Evolutionary conservation across 2,797 vertebrate species (phyloP).

Genomic region (Lycodopsis pacificus): DNA sequence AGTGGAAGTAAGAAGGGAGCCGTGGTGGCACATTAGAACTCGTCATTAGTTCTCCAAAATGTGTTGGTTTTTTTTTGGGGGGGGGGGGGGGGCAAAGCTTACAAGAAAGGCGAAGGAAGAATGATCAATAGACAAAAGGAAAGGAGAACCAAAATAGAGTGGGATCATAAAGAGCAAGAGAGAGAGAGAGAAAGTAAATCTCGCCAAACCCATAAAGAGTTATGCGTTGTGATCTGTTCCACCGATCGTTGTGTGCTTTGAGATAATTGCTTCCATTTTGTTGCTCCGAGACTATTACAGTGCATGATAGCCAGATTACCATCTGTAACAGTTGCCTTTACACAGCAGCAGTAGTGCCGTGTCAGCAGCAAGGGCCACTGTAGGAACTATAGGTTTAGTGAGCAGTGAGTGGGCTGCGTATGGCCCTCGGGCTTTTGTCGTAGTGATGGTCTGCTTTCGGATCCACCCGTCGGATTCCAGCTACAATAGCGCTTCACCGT

Average conservation of each 20-base stretch:
- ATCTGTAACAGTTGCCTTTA: slow-evolving; percentile 72
- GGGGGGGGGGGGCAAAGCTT: not conserved
- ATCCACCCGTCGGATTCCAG: slow-evolving; percentile 10
- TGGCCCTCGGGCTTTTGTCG: slow-evolving; percentile 53
- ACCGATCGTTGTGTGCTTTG: slow-evolving; percentile 76
- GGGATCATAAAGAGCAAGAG: slow-evolving; percentile 46
- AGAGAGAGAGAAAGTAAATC: slow-evolving; percentile 65
- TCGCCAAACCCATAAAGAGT: slow-evolving; percentile 73
- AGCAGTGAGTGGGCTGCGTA: slow-evolving; percentile 42
- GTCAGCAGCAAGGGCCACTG: slow-evolving; percentile 62
- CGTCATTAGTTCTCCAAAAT: not conserved
- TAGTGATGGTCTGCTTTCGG: slow-evolving; percentile 40
- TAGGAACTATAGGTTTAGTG: slow-evolving; percentile 64
- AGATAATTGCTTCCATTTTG: slow-evolving; percentile 81
- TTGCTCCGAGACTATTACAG: slow-evolving; percentile 75
- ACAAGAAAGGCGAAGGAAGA: slow-evolving; percentile 25
- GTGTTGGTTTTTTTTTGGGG: not conserved
- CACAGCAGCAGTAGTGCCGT: slow-evolving; percentile 61
- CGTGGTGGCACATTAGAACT: not conserved
- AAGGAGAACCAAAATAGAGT: slow-evolving; percentile 33
- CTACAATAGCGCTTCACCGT: slow-evolving; percentile 37
- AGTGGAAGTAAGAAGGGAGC: not conserved
- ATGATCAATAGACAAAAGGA: slow-evolving; percentile 45
- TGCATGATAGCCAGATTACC: slow-evolving; percentile 77
- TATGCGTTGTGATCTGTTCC: slow-evolving; percentile 77